Percentiles rank a stretch among this genome's conserved stretches.
phyloP scores from a whole-genome alignment of 2,888 invertebrate genomes.

The Bombylius major region DNA sequence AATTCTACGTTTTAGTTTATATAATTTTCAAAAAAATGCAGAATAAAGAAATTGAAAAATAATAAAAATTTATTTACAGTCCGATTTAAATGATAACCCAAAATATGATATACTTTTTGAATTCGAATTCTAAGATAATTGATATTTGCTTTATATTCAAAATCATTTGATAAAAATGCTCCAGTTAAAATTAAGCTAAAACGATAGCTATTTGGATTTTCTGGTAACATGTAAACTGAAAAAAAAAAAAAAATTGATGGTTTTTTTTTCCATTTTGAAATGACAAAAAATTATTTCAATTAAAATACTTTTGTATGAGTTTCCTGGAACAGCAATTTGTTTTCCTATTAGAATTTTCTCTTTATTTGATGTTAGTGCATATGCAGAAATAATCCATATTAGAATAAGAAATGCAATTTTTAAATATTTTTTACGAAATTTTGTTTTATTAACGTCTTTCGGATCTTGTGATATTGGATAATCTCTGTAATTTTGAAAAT shows the following conservation, averaged over 20 bases:
- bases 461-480: background rate
- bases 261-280: too few relatives aligned
- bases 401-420: conserved; percentile 19
- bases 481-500: too few relatives aligned
- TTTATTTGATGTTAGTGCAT: conserved; percentile 25
- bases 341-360: conserved; percentile 31
- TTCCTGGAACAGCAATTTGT: conserved; percentile 28
- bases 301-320: conserved; percentile 26
- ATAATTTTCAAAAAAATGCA: too few relatives aligned
- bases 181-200: conserved; percentile 40
- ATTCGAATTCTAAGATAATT: conserved; percentile 1
- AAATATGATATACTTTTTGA: too few relatives aligned
- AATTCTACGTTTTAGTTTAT: too few relatives aligned
- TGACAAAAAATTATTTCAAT: background rate
- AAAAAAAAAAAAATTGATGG: background rate
- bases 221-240: conserved; percentile 21
- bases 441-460: background rate
- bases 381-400: conserved; percentile 28
- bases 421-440: background rate
- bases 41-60: too few relatives aligned
- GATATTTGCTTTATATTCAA: background rate
- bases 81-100: too few relatives aligned
- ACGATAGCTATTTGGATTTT: conserved; percentile 26
- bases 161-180: conserved; percentile 37
- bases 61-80: too few relatives aligned